Base-by-base conservation (phyloP, 2,113 vertebrate genomes). In the Montifringilla adamsi region DNA sequence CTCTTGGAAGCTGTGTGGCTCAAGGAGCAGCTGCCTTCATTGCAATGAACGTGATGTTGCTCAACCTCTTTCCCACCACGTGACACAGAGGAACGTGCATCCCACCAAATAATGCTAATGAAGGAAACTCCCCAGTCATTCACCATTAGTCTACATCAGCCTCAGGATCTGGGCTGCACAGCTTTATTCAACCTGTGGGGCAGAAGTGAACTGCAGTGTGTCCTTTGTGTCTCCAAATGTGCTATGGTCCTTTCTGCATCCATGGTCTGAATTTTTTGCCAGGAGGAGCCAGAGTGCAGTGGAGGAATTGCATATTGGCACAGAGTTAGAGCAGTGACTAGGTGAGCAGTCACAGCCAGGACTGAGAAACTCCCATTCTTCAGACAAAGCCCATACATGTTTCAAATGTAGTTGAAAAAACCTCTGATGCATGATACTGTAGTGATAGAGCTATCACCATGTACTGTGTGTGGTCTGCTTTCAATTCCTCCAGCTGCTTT, bases 11-110 rank as follows among this genome's bases (percentile, higher is more conserved):
- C 20, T 43, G 6, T 35, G 44, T 49, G 66, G 27, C 56, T 90
- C 11, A 28, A 46, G 41, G 41, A 68, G 24, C 49, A 75, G 31
- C 66, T 92, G 56, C 15, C 49, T 49, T 56, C 41, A 8, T 3
- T 14, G 43, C 4, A 3, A 26, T 31, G 46, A 76, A 46, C 0
- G 0, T 84, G 55, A 1, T 24, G n/a, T 59, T 89, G 64, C 60
- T 80, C 37, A 50, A 3, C 11, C 21, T 69, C 53, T 76, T 80
- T 62, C 17, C 63, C 55, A 56, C 21, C 27, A 19, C 14, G 6
- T 73, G 64, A 56, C 24, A 47, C 9, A 49, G 47, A 73, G 44
- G 14, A 59, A 35, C 2, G 1, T 18, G 44, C 43, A 37, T 83
- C 53, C 13, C 62, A 59, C 33, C 44, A 79, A 50, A 26, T n/a